Evolutionary conservation across 2,113 vertebrate genomes (phyloP).

Genomic region (Notarius lentiginosus): DNA sequence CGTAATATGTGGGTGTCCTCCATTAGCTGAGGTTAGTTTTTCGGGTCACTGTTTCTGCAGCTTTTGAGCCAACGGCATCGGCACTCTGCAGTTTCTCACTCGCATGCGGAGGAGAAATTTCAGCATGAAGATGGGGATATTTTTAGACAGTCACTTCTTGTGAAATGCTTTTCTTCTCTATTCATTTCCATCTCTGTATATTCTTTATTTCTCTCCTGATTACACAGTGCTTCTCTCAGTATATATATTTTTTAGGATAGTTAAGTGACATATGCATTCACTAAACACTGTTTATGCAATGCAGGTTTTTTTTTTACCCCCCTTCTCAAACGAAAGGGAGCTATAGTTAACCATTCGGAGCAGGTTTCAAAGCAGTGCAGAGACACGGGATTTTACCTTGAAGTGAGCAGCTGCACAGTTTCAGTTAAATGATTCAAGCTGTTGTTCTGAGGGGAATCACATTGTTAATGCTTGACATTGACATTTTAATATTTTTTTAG

Average conservation of each 20-base stretch:
- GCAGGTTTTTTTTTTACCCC: too few relatives aligned
- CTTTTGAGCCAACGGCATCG: slow-evolving; percentile 16
- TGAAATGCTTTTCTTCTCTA: slow-evolving; percentile 35
- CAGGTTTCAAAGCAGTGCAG: slow-evolving; percentile 50
- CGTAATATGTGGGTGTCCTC: slow-evolving; percentile 53
- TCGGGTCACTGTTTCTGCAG: slow-evolving; percentile 43
- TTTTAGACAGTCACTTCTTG: slow-evolving; percentile 44
- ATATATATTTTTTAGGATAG: slow-evolving; percentile 6
- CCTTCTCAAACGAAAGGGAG: slow-evolving; percentile 61
- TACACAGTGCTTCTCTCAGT: slow-evolving; percentile 11
- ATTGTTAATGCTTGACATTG: slow-evolving; percentile 19
- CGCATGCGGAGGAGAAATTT: slow-evolving; percentile 14
- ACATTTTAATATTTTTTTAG: slow-evolving; percentile 2
- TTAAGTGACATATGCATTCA: slow-evolving; percentile 7
- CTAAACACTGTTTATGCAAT: too few relatives aligned
- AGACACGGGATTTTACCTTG: slow-evolving; percentile 40
- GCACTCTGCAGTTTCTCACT: neutral
- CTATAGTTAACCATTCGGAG: slow-evolving; percentile 67
- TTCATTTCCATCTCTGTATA: neutral
- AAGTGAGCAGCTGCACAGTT: slow-evolving; percentile 35
- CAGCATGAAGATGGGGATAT: slow-evolving; percentile 38
- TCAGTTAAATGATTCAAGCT: slow-evolving; percentile 36
- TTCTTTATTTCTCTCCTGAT: slow-evolving; percentile 25
- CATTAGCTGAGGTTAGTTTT: slow-evolving; percentile 49
- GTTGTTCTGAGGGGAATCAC: slow-evolving; percentile 38